These are phyloP conservation scores for Thalassaphorura encarpata DNA, from an alignment of 1,140 invertebrate species.

Conservation along the genomic window DNA sequence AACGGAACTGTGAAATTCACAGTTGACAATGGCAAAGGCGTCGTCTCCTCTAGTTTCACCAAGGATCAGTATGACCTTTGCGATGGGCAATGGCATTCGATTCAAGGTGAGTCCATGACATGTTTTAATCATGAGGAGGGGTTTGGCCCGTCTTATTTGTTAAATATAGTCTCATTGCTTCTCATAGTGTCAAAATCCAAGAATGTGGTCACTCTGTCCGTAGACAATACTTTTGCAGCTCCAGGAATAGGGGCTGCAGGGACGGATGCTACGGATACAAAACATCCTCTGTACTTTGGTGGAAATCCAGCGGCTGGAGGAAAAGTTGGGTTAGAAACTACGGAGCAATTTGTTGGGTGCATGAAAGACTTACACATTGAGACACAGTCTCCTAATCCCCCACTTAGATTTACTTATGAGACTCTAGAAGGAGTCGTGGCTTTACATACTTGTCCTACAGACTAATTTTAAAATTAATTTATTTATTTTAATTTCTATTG, in stretches of 20 bases:
- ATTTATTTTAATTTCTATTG: too few relatives aligned
- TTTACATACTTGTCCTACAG: conserved; percentile 21
- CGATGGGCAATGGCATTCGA: conserved; percentile 87
- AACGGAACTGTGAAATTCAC: conserved; percentile 56
- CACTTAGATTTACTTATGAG: conserved; percentile 21
- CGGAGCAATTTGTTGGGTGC: conserved; percentile 56
- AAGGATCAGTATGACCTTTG: conserved; percentile 61
- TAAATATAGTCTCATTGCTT: too few relatives aligned
- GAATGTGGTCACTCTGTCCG: conserved; percentile 66
- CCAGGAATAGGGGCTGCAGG: conserved; percentile 54
- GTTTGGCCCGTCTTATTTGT: too few relatives aligned
- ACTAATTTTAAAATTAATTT: conserved; percentile 5
- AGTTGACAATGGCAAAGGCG: conserved; percentile 73
- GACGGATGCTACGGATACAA: conserved; percentile 60
- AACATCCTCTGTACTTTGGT: conserved; percentile 77
- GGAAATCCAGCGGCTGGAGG: conserved; percentile 54
- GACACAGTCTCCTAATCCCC: conserved; percentile 1
- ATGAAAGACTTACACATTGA: conserved; percentile 33
- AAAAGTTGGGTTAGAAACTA: conserved; percentile 46
- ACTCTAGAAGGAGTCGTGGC: conserved; percentile 21
- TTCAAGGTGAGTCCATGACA: conserved; percentile 53
- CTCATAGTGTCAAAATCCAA: conserved; percentile 69
- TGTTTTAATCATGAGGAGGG: too few relatives aligned
- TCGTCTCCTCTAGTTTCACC: conserved; percentile 59
- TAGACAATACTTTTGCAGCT: conserved; percentile 60